A percentile compares a stretch with the other conserved stretches of the same genome.
phyloP scores from a whole-genome alignment of 2,888 invertebrate genomes.

The Chrysopilus asiliformis region DNA sequence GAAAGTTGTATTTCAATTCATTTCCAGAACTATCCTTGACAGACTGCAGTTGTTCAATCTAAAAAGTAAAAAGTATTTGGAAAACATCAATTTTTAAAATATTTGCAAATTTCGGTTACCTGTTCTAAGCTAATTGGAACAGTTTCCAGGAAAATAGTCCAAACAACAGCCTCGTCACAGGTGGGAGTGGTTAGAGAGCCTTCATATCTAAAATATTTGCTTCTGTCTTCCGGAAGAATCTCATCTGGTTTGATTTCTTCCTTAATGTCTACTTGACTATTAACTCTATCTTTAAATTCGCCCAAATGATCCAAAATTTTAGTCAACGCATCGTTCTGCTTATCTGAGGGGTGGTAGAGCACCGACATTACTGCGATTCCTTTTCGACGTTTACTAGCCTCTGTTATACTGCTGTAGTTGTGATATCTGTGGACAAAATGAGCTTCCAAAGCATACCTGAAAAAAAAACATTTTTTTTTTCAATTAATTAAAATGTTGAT shows the following conservation, averaged over 20 bases:
- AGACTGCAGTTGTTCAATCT: too few species aligned
- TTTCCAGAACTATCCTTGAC: too few species aligned
- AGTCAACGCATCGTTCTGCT: slow-evolving; percentile 24
- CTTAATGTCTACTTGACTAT: background rate
- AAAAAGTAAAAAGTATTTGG: too few species aligned
- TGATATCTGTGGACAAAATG: slow-evolving; percentile 53
- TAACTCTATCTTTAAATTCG: slow-evolving; percentile 11
- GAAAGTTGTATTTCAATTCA: too few species aligned
- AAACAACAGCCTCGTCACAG: slow-evolving; percentile 59
- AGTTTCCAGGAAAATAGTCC: slow-evolving; percentile 50
- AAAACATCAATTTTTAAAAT: too few species aligned
- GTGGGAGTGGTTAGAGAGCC: slow-evolving; percentile 64
- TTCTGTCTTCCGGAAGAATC: slow-evolving; percentile 7
- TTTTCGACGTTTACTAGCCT: slow-evolving; percentile 39
- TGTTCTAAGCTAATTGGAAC: slow-evolving; percentile 40
- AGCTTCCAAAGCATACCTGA: slow-evolving; percentile 46
- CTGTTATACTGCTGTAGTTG: slow-evolving; percentile 36
- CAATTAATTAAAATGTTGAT: too few species aligned
- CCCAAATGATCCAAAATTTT: slow-evolving; percentile 20
- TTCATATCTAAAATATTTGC: slow-evolving; percentile 48
- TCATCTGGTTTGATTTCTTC: slow-evolving; percentile 1
- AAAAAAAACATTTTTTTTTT: slow-evolving; percentile 18
- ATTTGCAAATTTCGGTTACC: slow-evolving; percentile 30
- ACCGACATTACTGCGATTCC: slow-evolving; percentile 52
- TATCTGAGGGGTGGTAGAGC: slow-evolving; percentile 41